phyloP scores from a whole-genome alignment of 2,113 vertebrate species.

The Vombatus ursinus region DNA sequence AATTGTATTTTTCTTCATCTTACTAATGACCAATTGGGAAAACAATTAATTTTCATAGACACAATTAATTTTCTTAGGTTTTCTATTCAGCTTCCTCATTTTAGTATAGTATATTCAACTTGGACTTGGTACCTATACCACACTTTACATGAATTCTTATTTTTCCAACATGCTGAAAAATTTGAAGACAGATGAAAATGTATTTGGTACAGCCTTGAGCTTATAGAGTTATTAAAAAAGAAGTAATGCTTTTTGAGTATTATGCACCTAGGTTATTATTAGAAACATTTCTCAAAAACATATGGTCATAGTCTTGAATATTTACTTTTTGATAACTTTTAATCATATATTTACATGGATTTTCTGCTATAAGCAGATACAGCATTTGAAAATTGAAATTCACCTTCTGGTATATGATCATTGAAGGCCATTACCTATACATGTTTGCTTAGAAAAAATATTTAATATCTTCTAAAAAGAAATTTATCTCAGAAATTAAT shows the following conservation, averaged over 20 bases:
- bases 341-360: constrained; percentile 27
- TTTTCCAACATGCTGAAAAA: constrained; percentile 52
- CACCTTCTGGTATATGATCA: background rate
- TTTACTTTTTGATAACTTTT: constrained; percentile 15
- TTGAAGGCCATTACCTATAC: background rate
- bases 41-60: constrained; percentile 29
- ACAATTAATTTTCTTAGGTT: constrained; percentile 27
- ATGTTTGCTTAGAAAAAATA: background rate
- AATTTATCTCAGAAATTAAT: background rate
- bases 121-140: constrained; percentile 28
- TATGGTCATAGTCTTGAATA: constrained; percentile 5
- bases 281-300: constrained; percentile 54
- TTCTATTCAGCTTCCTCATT: constrained; percentile 27
- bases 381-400: constrained; percentile 53
- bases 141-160: constrained; percentile 55
- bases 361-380: constrained; percentile 14
- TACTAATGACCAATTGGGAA: constrained; percentile 4
- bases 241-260: constrained; percentile 55
- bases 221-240: constrained; percentile 56
- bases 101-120: background rate
- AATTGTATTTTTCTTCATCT: constrained; percentile 48
- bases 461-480: background rate
- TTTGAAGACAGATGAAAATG: constrained; percentile 66
- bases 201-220: constrained; percentile 56
- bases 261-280: constrained; percentile 49